Conservation (phyloP, 2,888 invertebrate genomes). For the Eupithecia dodoneata region DNA sequence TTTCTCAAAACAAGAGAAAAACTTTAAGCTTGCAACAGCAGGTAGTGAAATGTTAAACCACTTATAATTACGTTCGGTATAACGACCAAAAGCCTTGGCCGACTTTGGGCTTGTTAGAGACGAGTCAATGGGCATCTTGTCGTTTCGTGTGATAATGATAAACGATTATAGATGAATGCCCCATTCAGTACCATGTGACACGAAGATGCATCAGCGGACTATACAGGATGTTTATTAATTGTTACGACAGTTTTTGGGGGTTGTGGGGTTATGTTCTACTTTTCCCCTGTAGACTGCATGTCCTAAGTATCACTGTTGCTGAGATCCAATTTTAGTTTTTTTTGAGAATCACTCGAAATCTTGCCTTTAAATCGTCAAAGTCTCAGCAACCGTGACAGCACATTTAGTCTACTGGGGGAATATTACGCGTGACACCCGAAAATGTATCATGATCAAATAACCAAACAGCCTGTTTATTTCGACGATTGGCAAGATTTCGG, state of each 20-base stretch:
- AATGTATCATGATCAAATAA: too few relatives aligned
- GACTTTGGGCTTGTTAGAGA: not conserved
- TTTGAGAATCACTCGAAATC: not conserved
- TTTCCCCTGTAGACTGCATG: not conserved
- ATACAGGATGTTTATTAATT: constrained; percentile 5
- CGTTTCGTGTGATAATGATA: not conserved
- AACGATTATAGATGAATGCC: constrained; percentile 6
- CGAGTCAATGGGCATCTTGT: constrained; percentile 2
- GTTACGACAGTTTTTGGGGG: not conserved
- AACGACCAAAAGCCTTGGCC: constrained; percentile 4
- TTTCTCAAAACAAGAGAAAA: not conserved
- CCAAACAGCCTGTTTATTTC: too few relatives aligned
- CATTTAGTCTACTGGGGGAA: not conserved
- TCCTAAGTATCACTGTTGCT: not conserved
- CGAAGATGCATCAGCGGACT: not conserved
- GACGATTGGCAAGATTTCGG: too few relatives aligned
- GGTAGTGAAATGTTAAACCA: not conserved
- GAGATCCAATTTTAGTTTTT: not conserved
- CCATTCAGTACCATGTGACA: not conserved
- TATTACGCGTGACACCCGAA: not conserved
- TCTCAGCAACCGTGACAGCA: not conserved
- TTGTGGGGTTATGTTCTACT: not conserved
- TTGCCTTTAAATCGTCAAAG: not conserved
- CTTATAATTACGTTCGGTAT: not conserved
- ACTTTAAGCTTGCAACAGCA: not conserved